Percentiles rank a stretch among this genome's conserved stretches.
These are phyloP conservation scores for Aphodius sticticus DNA, from an alignment of 2,888 invertebrate genomes.

Conservation along the genomic window DNA sequence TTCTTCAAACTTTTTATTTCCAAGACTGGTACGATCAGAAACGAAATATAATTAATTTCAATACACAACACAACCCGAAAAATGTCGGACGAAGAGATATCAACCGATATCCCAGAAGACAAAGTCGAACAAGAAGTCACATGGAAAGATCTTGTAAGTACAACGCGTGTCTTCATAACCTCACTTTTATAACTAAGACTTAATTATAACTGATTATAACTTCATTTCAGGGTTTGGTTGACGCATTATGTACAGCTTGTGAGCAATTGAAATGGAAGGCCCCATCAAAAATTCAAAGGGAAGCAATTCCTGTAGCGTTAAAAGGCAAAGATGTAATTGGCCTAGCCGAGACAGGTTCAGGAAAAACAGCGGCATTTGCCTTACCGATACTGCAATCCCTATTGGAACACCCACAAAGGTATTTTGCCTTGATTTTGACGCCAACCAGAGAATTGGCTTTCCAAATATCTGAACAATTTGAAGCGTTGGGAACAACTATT, in stretches of 20 bases:
- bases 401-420: constrained; percentile 89
- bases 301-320: constrained; percentile 91
- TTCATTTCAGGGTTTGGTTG: constrained; percentile 80
- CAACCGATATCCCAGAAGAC: neutral
- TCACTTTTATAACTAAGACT: constrained; percentile 13
- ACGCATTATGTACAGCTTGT: constrained; percentile 91
- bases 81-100: neutral
- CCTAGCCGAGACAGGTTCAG: constrained; percentile 87
- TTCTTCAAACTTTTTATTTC: too few species aligned
- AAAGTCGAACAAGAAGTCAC: constrained; percentile 34
- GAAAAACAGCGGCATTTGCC: constrained; percentile 98
- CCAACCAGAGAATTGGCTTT: constrained; percentile 98
- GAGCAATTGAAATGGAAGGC: constrained; percentile 90
- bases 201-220: neutral
- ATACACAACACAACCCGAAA: neutral
- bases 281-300: constrained; percentile 95
- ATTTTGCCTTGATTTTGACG: constrained; percentile 92
- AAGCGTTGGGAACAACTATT: constrained; percentile 88
- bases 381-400: constrained; percentile 93
- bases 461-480: constrained; percentile 98
- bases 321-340: constrained; percentile 78
- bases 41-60: too few species aligned
- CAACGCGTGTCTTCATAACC: constrained; percentile 26
- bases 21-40: too few species aligned
- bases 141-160: constrained; percentile 70